These are phyloP conservation scores for Schrankia costaestrigalis DNA, from an alignment of 2,888 invertebrate species.

Conservation along the genomic window DNA sequence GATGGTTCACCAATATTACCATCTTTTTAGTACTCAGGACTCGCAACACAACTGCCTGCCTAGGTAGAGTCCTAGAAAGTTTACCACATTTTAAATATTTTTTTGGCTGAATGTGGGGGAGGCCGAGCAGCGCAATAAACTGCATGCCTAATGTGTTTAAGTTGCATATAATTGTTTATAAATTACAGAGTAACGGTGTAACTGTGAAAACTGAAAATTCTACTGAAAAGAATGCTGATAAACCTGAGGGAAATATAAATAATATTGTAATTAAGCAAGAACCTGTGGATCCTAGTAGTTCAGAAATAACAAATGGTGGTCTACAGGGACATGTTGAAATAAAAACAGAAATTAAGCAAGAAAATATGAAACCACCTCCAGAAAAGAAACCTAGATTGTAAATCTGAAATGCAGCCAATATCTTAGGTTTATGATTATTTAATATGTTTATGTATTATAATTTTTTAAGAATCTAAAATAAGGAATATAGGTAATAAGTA, in stretches of 20 bases:
- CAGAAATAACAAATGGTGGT: constrained; percentile 69
- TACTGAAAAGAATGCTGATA: constrained; percentile 61
- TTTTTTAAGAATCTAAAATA: neutral
- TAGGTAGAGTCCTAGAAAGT: too few species aligned
- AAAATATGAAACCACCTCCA: constrained; percentile 92
- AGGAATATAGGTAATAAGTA: too few species aligned
- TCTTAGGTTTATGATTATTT: neutral
- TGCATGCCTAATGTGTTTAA: neutral
- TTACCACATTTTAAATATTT: too few species aligned
- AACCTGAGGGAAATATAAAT: constrained; percentile 60
- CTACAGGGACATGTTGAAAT: constrained; percentile 75
- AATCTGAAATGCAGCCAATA: constrained; percentile 1
- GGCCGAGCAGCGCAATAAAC: too few species aligned
- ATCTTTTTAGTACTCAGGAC: too few species aligned
- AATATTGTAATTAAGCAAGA: constrained; percentile 75
- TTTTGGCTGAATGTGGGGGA: too few species aligned
- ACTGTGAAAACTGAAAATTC: constrained; percentile 68
- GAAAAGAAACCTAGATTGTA: constrained; percentile 88
- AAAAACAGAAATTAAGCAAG: constrained; percentile 85
- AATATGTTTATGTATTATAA: too few species aligned
- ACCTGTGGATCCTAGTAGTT: constrained; percentile 65
- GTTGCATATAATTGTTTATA: constrained; percentile 1
- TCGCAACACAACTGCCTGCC: too few species aligned
- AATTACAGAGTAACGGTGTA: constrained; percentile 64
- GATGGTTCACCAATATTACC: too few species aligned